Evolutionary conservation across 1,140 invertebrate genomes (phyloP).

Genomic region (Periplaneta americana): DNA sequence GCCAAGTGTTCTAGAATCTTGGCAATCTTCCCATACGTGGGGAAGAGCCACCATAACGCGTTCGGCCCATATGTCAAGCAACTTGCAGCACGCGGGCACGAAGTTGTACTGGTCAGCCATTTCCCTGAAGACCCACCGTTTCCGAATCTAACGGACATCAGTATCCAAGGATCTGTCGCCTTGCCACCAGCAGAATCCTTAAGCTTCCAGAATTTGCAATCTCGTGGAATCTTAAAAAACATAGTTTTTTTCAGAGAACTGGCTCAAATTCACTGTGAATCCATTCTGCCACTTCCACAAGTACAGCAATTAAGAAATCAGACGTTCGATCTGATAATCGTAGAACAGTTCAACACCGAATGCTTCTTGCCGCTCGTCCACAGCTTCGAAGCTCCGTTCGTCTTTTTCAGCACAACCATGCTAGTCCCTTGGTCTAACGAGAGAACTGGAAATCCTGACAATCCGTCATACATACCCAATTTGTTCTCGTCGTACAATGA

Average conservation of each 20-base stretch:
- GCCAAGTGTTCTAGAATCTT: too few species aligned
- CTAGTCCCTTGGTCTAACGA: conserved; percentile 46
- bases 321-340: conserved; percentile 56
- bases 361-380: conserved; percentile 49
- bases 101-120: too few species aligned
- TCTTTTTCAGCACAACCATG: conserved; percentile 49
- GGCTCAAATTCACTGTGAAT: too few species aligned
- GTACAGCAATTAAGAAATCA: conserved; percentile 23
- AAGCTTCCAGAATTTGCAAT: neutral
- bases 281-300: too few species aligned
- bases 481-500: conserved; percentile 46
- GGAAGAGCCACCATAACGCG: too few species aligned
- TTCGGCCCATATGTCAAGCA: too few species aligned
- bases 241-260: neutral
- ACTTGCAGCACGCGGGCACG: too few species aligned
- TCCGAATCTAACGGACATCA: too few species aligned
- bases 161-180: too few species aligned
- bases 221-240: neutral
- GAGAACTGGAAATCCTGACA: conserved; percentile 39
- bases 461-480: conserved; percentile 29
- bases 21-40: neutral
- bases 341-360: conserved; percentile 58
- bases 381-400: conserved; percentile 37
- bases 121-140: too few species aligned
- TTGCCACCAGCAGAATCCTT: neutral